A percentile compares a stretch with the other conserved stretches of the same genome.
Conservation (phyloP, 2,888 invertebrate genomes). For the Drosophila anomelani region DNA sequence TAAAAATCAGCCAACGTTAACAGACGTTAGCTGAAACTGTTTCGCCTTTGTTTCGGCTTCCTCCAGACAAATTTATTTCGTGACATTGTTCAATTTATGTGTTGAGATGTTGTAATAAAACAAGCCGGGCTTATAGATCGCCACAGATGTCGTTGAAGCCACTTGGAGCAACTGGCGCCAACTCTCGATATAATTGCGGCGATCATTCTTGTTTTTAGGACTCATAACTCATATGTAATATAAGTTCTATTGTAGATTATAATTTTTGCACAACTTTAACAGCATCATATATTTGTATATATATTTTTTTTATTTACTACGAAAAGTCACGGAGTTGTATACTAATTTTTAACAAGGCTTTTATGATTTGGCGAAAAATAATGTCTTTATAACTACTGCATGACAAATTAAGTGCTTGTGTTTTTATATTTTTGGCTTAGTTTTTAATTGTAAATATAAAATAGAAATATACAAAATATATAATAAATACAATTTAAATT, state of each 20-base stretch:
- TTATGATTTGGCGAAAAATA: neutral
- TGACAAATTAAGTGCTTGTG: neutral
- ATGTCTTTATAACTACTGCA: neutral
- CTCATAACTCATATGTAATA: conserved; percentile 32
- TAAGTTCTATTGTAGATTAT: conserved; percentile 1
- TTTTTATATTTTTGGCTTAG: neutral
- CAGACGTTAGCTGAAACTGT: conserved; percentile 50
- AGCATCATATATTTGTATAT: neutral
- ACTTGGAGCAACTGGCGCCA: conserved; percentile 66
- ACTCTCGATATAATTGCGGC: conserved; percentile 62
- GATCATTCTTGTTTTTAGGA: conserved; percentile 49
- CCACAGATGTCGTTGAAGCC: conserved; percentile 25
- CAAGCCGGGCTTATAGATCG: conserved; percentile 28
- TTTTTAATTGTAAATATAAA: neutral
- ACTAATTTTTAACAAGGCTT: neutral
- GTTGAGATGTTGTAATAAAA: conserved; percentile 41
- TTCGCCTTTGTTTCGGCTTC: conserved; percentile 39
- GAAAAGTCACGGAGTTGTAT: neutral
- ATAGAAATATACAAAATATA: neutral
- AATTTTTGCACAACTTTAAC: neutral
- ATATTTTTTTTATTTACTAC: neutral
- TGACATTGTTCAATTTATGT: conserved; percentile 79
- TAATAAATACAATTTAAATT: too few relatives aligned
- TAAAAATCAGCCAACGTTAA: conserved; percentile 66
- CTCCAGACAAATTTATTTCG: conserved; percentile 73